phyloP scores from a whole-genome alignment of 2,113 vertebrate genomes.

The Romanogobio albipinnatus region DNA sequence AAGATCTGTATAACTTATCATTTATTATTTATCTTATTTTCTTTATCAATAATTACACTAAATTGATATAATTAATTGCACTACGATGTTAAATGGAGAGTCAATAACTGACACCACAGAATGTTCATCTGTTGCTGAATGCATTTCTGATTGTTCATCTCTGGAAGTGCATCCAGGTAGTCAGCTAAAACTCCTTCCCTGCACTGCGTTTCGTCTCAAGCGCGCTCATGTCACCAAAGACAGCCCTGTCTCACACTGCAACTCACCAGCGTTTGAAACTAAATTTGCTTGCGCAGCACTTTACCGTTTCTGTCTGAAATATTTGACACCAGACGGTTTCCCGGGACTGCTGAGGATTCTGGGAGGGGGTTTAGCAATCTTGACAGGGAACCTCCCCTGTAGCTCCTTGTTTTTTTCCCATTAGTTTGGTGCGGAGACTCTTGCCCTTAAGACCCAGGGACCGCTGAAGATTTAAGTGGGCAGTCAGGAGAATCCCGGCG shows the following conservation, averaged over 20 bases:
- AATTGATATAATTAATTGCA: neutral
- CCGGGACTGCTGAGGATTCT: slow-evolving; percentile 54
- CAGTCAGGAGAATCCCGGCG: slow-evolving; percentile 77
- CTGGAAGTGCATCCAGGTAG: slow-evolving; percentile 38
- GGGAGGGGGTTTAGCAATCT: slow-evolving; percentile 61
- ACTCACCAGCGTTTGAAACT: slow-evolving; percentile 75
- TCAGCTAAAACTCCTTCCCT: slow-evolving; percentile 33
- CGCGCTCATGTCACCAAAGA: slow-evolving; percentile 77
- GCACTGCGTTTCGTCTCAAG: neutral
- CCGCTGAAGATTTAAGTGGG: slow-evolving; percentile 77
- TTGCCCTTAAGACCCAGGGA: slow-evolving; percentile 75
- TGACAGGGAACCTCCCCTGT: slow-evolving; percentile 78
- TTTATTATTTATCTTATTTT: neutral
- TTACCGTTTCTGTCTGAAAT: slow-evolving; percentile 77
- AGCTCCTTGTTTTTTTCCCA: slow-evolving; percentile 68
- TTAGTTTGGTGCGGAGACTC: slow-evolving; percentile 77
- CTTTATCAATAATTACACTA: neutral
- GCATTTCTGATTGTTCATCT: neutral
- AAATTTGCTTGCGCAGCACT: slow-evolving; percentile 81
- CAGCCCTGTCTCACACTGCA: slow-evolving; percentile 68
- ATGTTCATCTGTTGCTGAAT: neutral
- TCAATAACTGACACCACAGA: neutral
- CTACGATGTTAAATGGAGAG: neutral
- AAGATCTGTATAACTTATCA: neutral
- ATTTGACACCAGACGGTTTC: slow-evolving; percentile 77